These are phyloP conservation scores for Muraenolepis orangiensis DNA, from an alignment of 2,797 vertebrate species.

Conservation along the genomic window DNA sequence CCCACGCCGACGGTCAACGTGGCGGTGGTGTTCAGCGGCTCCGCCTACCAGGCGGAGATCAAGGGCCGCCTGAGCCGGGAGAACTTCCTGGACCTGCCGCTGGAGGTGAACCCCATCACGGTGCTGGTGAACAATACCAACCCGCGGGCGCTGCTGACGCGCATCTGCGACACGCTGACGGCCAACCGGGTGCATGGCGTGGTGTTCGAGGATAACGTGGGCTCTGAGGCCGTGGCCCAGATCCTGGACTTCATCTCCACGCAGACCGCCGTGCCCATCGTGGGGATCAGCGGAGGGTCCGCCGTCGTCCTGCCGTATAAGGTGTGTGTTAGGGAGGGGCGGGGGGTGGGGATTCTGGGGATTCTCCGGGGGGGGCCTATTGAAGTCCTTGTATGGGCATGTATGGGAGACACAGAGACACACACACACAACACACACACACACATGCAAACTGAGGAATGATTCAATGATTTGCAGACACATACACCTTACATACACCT, in stretches of 20 bases:
- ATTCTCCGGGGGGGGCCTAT: too few species aligned
- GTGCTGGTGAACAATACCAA: conserved; percentile 93
- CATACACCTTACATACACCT: neutral
- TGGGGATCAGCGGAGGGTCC: conserved; percentile 95
- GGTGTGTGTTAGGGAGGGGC: conserved; percentile 69
- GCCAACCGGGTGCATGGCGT: conserved; percentile 88
- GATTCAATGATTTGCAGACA: neutral
- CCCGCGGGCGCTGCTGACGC: conserved; percentile 89
- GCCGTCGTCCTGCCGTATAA: conserved; percentile 91
- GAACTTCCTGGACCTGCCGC: conserved; percentile 91
- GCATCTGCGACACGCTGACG: conserved; percentile 87
- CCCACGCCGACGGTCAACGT: conserved; percentile 82
- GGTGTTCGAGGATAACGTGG: conserved; percentile 93
- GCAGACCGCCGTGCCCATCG: conserved; percentile 88
- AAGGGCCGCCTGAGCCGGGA: conserved; percentile 85
- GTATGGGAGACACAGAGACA: too few species aligned
- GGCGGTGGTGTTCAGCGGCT: conserved; percentile 91
- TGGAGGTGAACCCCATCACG: conserved; percentile 92
- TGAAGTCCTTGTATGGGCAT: too few species aligned
- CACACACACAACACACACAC: neutral
- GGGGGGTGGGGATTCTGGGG: neutral
- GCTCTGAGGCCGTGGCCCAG: conserved; percentile 92
- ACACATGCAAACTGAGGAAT: neutral
- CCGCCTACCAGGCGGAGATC: conserved; percentile 81
- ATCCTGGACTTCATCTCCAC: conserved; percentile 95